These are phyloP conservation scores for Euclidia mi DNA, from an alignment of 2,888 invertebrate species.

Conservation along the genomic window DNA sequence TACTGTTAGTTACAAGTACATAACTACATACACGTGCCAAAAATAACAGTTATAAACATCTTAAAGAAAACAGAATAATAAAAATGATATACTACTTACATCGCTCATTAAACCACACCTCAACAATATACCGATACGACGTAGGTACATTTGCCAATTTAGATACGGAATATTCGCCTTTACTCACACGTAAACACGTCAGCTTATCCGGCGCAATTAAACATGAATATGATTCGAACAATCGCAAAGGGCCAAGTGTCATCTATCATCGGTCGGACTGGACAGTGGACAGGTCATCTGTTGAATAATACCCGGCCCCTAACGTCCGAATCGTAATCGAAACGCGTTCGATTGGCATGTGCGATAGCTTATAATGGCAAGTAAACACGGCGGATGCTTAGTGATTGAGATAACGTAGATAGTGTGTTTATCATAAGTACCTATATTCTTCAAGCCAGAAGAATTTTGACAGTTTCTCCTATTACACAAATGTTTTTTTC, in stretches of 20 bases:
- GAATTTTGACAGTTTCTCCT: too few species aligned
- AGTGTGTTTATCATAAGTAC: too few species aligned
- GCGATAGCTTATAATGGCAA: constrained; percentile 44
- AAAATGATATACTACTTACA: too few species aligned
- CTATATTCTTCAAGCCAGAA: too few species aligned
- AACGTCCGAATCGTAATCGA: constrained; percentile 46
- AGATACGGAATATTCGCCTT: background rate
- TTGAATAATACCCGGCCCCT: constrained; percentile 44
- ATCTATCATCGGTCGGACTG: constrained; percentile 48
- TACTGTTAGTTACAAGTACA: too few species aligned
- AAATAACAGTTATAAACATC: too few species aligned
- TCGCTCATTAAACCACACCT: too few species aligned
- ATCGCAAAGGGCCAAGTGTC: constrained; percentile 47
- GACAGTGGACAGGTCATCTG: constrained; percentile 58
- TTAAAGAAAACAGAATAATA: too few species aligned
- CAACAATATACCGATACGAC: too few species aligned
- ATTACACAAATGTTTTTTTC: too few species aligned
- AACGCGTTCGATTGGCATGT: constrained; percentile 52
- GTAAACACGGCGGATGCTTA: constrained; percentile 18
- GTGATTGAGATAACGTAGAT: background rate
- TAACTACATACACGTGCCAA: too few species aligned
- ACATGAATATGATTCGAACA: constrained; percentile 52
- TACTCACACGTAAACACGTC: constrained; percentile 13
- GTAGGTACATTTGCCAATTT: too few species aligned
- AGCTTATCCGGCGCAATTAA: constrained; percentile 53